A percentile compares a stretch with the other conserved stretches of the same genome.
These are phyloP conservation scores for Heterotilapia buettikoferi DNA, from an alignment of 2,113 vertebrate genomes.

Conservation along the genomic window DNA sequence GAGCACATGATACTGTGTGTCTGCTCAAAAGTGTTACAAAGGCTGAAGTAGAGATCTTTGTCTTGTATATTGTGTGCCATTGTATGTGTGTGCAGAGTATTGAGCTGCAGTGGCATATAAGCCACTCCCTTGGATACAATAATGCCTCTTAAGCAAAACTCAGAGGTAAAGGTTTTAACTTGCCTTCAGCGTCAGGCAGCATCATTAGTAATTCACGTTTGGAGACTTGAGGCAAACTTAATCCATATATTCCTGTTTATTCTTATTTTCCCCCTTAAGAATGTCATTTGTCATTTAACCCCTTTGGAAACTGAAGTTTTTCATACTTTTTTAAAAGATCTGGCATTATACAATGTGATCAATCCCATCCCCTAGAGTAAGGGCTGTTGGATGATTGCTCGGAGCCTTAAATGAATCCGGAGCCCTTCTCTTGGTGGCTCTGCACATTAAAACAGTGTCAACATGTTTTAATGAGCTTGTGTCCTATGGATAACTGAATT, in stretches of 20 bases:
- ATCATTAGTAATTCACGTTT: slow-evolving; percentile 58
- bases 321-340: neutral
- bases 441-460: slow-evolving; percentile 43
- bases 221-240: slow-evolving; percentile 29
- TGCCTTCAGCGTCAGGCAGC: slow-evolving; percentile 32
- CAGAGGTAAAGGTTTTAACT: slow-evolving; percentile 55
- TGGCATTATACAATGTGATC: slow-evolving; percentile 17
- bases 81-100: neutral
- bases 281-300: slow-evolving; percentile 32
- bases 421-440: neutral
- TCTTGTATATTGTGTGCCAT: neutral
- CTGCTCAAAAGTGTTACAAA: neutral
- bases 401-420: slow-evolving; percentile 8
- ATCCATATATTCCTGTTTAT: slow-evolving; percentile 25
- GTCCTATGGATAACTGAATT: slow-evolving; percentile 19
- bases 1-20: neutral
- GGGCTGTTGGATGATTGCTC: neutral
- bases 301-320: neutral
- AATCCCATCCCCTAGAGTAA: slow-evolving; percentile 11
- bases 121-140: slow-evolving; percentile 34
- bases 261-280: slow-evolving; percentile 30
- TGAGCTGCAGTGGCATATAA: slow-evolving; percentile 25
- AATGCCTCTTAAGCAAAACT: slow-evolving; percentile 59
- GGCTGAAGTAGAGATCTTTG: neutral
- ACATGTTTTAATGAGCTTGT: slow-evolving; percentile 49